phyloP scores from a whole-genome alignment of 2,888 invertebrate species.

The Zaprionus bogoriensis region DNA sequence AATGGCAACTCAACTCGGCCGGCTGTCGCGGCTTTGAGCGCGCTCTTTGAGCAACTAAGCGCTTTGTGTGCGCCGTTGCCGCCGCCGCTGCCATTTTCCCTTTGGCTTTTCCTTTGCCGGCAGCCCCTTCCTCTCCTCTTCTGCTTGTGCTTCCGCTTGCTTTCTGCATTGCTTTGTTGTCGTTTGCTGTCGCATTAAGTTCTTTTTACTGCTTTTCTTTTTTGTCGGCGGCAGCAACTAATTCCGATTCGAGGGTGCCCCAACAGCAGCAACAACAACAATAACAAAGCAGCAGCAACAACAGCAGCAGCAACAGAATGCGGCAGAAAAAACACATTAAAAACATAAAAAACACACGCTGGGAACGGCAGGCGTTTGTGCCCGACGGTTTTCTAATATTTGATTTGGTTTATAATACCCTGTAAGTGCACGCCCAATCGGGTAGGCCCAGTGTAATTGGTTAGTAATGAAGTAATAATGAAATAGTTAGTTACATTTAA shows the following conservation, averaged over 20 bases:
- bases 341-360: conserved; percentile 60
- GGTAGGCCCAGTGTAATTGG: no score
- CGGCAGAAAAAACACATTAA: conserved; percentile 61
- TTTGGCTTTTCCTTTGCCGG: neutral
- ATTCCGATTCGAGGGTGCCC: conserved; percentile 41
- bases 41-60: conserved; percentile 39
- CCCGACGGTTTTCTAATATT: conserved; percentile 56
- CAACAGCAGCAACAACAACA: conserved; percentile 1
- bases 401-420: conserved; percentile 60
- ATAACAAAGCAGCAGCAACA: neutral
- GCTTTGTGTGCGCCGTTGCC: conserved; percentile 5
- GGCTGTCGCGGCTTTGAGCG: conserved; percentile 29
- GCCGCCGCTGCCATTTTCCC: conserved; percentile 4
- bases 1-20: conserved; percentile 48
- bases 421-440: neutral
- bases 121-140: neutral
- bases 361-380: conserved; percentile 32
- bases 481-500: no score
- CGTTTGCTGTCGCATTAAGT: conserved; percentile 49
- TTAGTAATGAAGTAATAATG: no score
- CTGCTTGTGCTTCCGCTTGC: conserved; percentile 15
- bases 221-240: conserved; percentile 59
- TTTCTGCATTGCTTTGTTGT: conserved; percentile 33
- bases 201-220: conserved; percentile 46
- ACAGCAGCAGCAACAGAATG: conserved; percentile 19